Evolutionary conservation across 92 coral and sea anemone genomes (phyloP).

Genomic region (Actinostola sp.): DNA sequence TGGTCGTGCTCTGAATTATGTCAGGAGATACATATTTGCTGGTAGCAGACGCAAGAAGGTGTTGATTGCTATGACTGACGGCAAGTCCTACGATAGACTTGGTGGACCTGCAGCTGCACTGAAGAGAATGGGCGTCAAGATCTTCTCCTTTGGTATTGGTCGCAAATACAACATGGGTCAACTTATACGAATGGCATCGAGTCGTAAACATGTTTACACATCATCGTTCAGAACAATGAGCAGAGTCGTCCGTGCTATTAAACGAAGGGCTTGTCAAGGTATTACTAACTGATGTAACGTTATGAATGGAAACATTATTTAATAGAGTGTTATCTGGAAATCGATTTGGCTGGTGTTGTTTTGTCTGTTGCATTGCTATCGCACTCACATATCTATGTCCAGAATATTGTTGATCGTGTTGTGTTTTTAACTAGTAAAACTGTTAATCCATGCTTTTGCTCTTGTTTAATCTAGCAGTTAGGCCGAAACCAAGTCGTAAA

Average conservation of each 20-base stretch:
- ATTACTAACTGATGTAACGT: too few species aligned
- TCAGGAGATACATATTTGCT: conserved; percentile 45
- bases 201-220: conserved; percentile 54
- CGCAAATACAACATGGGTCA: conserved; percentile 48
- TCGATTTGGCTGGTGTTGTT: too few species aligned
- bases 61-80: conserved; percentile 69
- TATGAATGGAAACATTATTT: too few species aligned
- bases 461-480: too few species aligned
- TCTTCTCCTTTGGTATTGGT: conserved; percentile 69
- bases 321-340: not conserved
- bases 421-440: too few species aligned
- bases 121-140: conserved; percentile 42
- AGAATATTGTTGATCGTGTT: too few species aligned
- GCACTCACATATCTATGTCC: too few species aligned
- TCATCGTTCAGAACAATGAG: conserved; percentile 60
- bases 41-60: conserved; percentile 44
- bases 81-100: conserved; percentile 67
- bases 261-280: conserved; percentile 73
- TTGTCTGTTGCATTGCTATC: too few species aligned
- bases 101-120: conserved; percentile 56
- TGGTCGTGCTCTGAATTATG: conserved; percentile 62
- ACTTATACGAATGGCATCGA: conserved; percentile 62
- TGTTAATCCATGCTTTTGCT: too few species aligned
- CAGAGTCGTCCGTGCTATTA: conserved; percentile 62
- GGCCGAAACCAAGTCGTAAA: too few species aligned